These are phyloP conservation scores for Spodoptera littoralis DNA, from an alignment of 2,888 invertebrate species.

Conservation along the genomic window DNA sequence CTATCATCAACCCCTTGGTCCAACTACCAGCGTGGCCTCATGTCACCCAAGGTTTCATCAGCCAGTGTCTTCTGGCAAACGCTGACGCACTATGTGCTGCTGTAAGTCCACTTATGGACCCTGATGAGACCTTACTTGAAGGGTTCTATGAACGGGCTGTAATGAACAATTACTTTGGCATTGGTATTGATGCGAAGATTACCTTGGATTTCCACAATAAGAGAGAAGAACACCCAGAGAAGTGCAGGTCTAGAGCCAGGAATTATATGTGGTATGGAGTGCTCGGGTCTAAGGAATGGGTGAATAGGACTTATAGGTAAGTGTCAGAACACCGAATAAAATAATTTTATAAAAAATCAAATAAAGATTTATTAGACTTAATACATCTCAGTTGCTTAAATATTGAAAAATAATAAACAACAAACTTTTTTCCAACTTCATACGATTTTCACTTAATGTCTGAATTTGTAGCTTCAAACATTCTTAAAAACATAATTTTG, in stretches of 20 bases:
- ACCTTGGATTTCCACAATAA: slow-evolving; percentile 99
- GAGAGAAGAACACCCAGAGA: slow-evolving; percentile 98
- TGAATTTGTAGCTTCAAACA: too few species aligned
- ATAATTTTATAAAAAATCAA: too few species aligned
- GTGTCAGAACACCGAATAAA: not conserved
- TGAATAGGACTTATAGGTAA: slow-evolving; percentile 96
- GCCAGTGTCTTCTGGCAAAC: slow-evolving; percentile 97
- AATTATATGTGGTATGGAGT: slow-evolving; percentile 99
- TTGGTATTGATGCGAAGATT: slow-evolving; percentile 99
- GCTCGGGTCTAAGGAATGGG: slow-evolving; percentile 93
- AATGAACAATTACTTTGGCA: slow-evolving; percentile 99
- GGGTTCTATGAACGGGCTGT: slow-evolving; percentile 98
- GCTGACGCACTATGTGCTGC: slow-evolving; percentile 98
- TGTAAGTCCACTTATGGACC: slow-evolving; percentile 98
- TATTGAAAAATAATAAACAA: too few species aligned
- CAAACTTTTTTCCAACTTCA: too few species aligned
- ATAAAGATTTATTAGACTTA: too few species aligned
- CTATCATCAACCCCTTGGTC: slow-evolving; percentile 97
- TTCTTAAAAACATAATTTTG: not conserved
- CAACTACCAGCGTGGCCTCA: slow-evolving; percentile 96
- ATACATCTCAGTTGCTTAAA: too few species aligned
- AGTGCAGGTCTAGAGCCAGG: slow-evolving; percentile 97
- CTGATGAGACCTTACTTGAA: slow-evolving; percentile 95
- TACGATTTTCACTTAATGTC: too few species aligned
- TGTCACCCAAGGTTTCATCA: slow-evolving; percentile 95